Conservation (phyloP, 2,888 invertebrate genomes). For the Incurvaria masculella region DNA sequence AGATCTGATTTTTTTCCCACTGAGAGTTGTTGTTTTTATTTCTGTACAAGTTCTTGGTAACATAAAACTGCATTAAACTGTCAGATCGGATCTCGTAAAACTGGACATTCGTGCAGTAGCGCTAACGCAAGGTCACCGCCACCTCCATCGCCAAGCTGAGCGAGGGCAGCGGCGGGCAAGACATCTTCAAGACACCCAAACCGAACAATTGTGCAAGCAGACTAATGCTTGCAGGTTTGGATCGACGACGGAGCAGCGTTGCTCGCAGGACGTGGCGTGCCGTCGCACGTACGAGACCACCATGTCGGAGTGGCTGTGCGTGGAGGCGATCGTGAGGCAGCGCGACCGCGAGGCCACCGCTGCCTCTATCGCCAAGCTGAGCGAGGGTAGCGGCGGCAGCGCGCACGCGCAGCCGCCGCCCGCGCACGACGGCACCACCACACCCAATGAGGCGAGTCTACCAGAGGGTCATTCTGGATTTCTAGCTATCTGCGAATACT, state of each 20-base stretch:
- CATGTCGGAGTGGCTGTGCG: constrained; percentile 94
- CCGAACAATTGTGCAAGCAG: too few relatives aligned
- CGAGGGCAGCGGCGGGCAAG: constrained; percentile 55
- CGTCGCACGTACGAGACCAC: constrained; percentile 81
- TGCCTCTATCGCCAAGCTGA: constrained; percentile 81
- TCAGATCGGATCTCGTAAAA: too few relatives aligned
- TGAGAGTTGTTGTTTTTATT: not conserved
- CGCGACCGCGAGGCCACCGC: constrained; percentile 80
- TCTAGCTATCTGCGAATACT: too few relatives aligned
- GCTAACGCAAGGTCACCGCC: constrained; percentile 80
- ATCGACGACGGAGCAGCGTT: constrained; percentile 62
- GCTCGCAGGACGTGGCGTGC: constrained; percentile 63
- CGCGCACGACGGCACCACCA: not conserved
- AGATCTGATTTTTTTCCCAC: not conserved
- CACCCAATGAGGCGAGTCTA: not conserved
- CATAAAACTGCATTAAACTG: too few relatives aligned
- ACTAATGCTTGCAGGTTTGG: constrained; percentile 61
- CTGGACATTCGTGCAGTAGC: constrained; percentile 78
- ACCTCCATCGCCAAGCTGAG: constrained; percentile 83
- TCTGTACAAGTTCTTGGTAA: too few relatives aligned
- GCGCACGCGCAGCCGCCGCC: too few relatives aligned
- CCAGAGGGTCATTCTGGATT: too few relatives aligned
- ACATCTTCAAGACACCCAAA: too few relatives aligned
- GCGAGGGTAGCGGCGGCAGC: constrained; percentile 52
- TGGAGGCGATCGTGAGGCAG: constrained; percentile 88